Evolutionary conservation across 2,113 vertebrate genomes (phyloP).

Genomic region (Felis catus): DNA sequence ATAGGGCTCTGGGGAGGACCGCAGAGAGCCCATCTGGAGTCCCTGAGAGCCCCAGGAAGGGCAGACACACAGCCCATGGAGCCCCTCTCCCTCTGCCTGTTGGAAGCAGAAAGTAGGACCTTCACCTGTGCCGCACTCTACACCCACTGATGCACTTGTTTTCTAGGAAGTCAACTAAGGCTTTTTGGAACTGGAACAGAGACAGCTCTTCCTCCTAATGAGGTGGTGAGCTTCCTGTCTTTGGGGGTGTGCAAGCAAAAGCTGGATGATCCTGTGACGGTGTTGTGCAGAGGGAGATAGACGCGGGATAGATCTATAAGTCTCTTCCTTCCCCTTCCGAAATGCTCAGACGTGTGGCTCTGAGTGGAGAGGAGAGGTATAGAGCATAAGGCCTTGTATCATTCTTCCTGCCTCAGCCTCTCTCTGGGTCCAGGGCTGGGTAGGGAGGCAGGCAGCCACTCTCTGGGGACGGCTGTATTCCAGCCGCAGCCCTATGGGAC

Average conservation of each 20-base stretch:
- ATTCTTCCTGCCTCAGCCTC: background rate
- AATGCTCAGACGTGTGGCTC: background rate
- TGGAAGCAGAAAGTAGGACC: background rate
- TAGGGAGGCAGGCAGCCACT: background rate
- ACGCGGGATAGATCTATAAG: background rate
- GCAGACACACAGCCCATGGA: background rate
- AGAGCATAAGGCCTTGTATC: no score
- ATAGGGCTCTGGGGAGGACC: background rate
- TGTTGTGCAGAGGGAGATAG: background rate
- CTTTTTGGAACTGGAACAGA: background rate
- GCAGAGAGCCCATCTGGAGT: background rate
- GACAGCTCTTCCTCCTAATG: background rate
- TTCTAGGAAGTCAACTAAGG: background rate
- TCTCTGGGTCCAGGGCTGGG: background rate
- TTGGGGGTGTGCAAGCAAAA: background rate
- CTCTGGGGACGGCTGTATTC: background rate
- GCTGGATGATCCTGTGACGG: background rate
- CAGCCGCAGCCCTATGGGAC: no score
- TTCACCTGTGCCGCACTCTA: background rate
- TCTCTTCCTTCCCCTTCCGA: background rate
- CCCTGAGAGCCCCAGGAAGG: background rate
- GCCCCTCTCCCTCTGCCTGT: background rate
- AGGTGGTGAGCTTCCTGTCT: background rate
- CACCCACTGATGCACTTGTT: background rate
- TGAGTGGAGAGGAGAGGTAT: background rate